phyloP scores from a whole-genome alignment of 2,888 invertebrate genomes.

The Oligia fasciuncula region DNA sequence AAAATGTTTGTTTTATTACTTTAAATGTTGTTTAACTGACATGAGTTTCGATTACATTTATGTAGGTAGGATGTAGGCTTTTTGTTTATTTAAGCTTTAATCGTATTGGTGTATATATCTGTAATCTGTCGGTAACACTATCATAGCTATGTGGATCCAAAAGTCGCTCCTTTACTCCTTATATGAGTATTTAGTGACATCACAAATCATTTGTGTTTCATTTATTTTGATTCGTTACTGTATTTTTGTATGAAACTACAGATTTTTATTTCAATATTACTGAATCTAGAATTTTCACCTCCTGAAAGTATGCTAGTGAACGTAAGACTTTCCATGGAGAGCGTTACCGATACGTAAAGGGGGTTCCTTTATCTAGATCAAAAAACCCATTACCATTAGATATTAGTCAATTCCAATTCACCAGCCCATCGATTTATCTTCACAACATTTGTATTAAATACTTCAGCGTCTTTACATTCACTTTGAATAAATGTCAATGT shows the following conservation, averaged over 20 bases:
- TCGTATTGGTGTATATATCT: conserved; percentile 4
- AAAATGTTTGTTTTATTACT: conserved; percentile 55
- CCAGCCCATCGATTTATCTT: neutral
- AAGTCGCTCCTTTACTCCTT: neutral
- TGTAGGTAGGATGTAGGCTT: conserved; percentile 11
- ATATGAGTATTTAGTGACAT: neutral
- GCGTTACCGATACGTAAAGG: neutral
- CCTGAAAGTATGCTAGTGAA: neutral
- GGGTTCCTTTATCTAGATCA: neutral
- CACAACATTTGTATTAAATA: conserved; percentile 39
- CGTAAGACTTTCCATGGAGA: neutral
- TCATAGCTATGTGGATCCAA: neutral
- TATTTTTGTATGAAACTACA: neutral
- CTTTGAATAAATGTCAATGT: conserved; percentile 65
- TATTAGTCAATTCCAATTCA: neutral
- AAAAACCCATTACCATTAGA: neutral
- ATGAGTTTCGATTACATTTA: conserved; percentile 44
- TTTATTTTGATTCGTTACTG: neutral
- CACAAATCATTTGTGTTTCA: neutral
- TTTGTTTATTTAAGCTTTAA: conserved; percentile 23
- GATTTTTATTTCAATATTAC: neutral
- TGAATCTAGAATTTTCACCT: neutral
- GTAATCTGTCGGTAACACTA: neutral
- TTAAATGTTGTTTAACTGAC: conserved; percentile 42
- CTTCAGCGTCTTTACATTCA: conserved; percentile 43